Base-by-base conservation (phyloP, 1,140 invertebrate genomes). In the Cephus cinctus region DNA sequence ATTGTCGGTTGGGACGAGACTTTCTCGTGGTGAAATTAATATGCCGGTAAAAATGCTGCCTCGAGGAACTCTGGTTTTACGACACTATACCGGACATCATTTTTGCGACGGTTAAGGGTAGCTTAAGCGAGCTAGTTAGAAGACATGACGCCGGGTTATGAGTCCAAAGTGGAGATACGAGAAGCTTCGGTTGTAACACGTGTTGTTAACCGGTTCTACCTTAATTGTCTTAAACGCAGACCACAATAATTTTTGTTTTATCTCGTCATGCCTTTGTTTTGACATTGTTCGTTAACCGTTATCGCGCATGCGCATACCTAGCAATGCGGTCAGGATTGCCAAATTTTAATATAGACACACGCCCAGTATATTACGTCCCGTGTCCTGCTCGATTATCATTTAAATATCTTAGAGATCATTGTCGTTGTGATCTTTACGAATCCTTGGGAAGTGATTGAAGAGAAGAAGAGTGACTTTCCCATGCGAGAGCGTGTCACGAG, bases 201-300 rank as follows among this genome's bases (percentile, higher is more conserved):
- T 60, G 61, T 67, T 66, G 54, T 60, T 64, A 68, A 69, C 67
- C 67, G 60, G 63, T 67, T 66, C 57, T 56, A 61, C 59, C 61
- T 67, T 67, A 67, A 69, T 67, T 65, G 65, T 64, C 63, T 65
- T 56, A 67, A 67, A 67, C 57, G 49, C 43, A 35, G 45, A 61
- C 52, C 41, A 60, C 61, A 61, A 66, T 63, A 63, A 63, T 65
- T 65, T 59, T 60, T 52, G 36, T 50, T 60, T 65, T 64, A 66
- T 64, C 57, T 64, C 15, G 9, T 15, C 32, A 9, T 9, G 15
- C 32, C 22, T 31, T 31, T n/a, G 39, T 47, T 55, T 34, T 50
- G 40, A 47, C 47, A 47, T 50, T 54, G 39, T 43, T 34, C 34
- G 25, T 50, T 50, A 35, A 34, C 23, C 21, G n/a, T n/a, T n/a